Conservation (phyloP, 1,140 invertebrate genomes). For the Plutomurus gul region DNA sequence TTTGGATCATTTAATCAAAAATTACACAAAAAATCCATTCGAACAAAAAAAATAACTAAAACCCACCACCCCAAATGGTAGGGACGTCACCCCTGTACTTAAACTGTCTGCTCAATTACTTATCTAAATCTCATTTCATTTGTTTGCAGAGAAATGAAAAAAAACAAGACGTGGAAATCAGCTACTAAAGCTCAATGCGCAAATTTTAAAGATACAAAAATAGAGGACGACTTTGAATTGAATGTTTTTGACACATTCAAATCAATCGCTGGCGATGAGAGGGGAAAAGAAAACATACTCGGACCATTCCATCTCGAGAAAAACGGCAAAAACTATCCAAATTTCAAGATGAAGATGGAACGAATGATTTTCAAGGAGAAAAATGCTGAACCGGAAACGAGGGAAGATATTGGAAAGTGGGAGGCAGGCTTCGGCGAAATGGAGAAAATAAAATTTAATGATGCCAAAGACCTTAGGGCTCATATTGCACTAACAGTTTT, state of each 20-base stretch:
- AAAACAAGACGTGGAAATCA: neutral
- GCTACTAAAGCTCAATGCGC: neutral
- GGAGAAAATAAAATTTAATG: slow-evolving; percentile 66
- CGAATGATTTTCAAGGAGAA: slow-evolving; percentile 62
- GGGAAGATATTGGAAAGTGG: slow-evolving; percentile 67
- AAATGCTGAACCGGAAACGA: slow-evolving; percentile 64
- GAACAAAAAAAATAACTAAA: no score
- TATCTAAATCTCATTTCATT: no score
- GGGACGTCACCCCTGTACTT: no score
- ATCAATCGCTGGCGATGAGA: neutral
- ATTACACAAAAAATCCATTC: no score
- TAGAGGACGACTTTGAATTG: slow-evolving; percentile 14
- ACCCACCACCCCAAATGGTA: no score
- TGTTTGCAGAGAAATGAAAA: slow-evolving; percentile 13
- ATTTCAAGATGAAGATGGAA: slow-evolving; percentile 71
- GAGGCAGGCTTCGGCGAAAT: slow-evolving; percentile 65
- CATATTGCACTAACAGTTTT: slow-evolving; percentile 79
- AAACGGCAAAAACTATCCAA: slow-evolving; percentile 73
- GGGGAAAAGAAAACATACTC: slow-evolving; percentile 57
- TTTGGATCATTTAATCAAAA: no score
- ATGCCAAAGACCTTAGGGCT: slow-evolving; percentile 70
- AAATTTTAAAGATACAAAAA: neutral
- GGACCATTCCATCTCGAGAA: slow-evolving; percentile 65
- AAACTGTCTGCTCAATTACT: no score
- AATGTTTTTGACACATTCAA: slow-evolving; percentile 33